phyloP scores from a whole-genome alignment of 1,140 invertebrate species.

The Parapsyche elsis region DNA sequence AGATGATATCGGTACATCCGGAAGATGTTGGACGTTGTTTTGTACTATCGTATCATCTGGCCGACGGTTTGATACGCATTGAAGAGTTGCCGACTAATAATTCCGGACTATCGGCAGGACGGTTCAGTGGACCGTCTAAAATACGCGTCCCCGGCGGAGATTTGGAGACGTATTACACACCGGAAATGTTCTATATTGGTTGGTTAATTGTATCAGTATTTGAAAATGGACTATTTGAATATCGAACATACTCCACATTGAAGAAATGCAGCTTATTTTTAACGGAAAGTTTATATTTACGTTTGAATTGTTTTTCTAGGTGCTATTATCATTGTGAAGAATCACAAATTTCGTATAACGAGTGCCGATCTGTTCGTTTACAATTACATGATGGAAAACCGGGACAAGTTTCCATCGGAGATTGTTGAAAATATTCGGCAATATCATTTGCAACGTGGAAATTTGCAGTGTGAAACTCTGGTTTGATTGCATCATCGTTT shows the following conservation, averaged over 20 bases:
- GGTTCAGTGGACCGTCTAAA: slow-evolving; percentile 75
- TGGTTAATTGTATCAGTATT: slow-evolving; percentile 42
- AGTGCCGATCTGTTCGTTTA: slow-evolving; percentile 77
- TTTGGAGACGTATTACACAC: slow-evolving; percentile 71
- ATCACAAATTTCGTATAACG: slow-evolving; percentile 74
- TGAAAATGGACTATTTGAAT: not conserved
- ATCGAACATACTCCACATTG: no score
- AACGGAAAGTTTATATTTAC: not conserved
- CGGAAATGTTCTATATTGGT: slow-evolving; percentile 75
- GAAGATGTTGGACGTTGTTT: slow-evolving; percentile 75
- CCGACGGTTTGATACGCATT: slow-evolving; percentile 72
- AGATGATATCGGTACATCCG: slow-evolving; percentile 74
- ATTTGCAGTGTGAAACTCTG: slow-evolving; percentile 69
- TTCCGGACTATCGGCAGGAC: slow-evolving; percentile 76
- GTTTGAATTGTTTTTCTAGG: slow-evolving; percentile 60
- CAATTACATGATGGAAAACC: slow-evolving; percentile 76
- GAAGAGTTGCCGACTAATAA: slow-evolving; percentile 72
- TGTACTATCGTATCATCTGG: slow-evolving; percentile 74
- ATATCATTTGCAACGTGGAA: slow-evolving; percentile 70
- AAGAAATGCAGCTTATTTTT: not conserved
- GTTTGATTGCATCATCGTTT: slow-evolving; percentile 50
- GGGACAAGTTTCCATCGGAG: slow-evolving; percentile 73
- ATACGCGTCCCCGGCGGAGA: slow-evolving; percentile 76
- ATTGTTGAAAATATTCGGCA: slow-evolving; percentile 72
- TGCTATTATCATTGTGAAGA: slow-evolving; percentile 72